Base-by-base conservation (phyloP, 2,797 vertebrate genomes). In the Pteronotus mesoamericanus region DNA sequence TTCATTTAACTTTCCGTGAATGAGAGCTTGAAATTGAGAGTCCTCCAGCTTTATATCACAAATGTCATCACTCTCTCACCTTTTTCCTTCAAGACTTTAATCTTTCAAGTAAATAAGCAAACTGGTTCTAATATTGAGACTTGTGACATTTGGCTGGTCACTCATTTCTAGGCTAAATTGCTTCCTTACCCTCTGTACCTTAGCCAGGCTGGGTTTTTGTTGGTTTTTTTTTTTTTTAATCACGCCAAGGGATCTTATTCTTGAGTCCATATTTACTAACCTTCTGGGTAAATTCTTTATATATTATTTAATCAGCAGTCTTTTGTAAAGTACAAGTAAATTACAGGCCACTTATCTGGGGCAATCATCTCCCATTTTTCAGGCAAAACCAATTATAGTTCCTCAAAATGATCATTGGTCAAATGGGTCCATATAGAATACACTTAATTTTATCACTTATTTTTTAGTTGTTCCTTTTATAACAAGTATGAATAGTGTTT, bases 191-290 rank as follows among this genome's bases (percentile, higher is more conserved):
- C n/a, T 94, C 75, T 48, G 14, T 86, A 19, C 71, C 72, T 89
- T 69, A 94, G 71, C 84, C 39, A 82, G 37, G 61, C 53, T 69
- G 32, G 19, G 19, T 55, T 55, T 55, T 55, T 55, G 9, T 8
- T 55, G 19, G 51, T 19, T 26, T 2, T 21, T 53, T 6, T 53
- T 26, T 57, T 48, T 86, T 94, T 39, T 59, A 97, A 95, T 96
- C 89, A 26, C 69, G 51, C 46, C 72, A 51, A 92, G 78, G 61
- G 64, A 97, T 98, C 96, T 98, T 79, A 88, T 96, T 83, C 87
- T 89, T 94, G n/a, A 96, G 51, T 44, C 66, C 22, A 14, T 95
- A 95, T 93, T 95, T 97, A 97, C 97, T 96, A 96, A 91, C 96
- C 80, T 97, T 87, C 90, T 72, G 71, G 80, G 61, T 91, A 87